Percentiles rank a stretch among this genome's conserved stretches.
phyloP scores from a whole-genome alignment of 2,797 vertebrate species.

The Oryzias sinensis region DNA sequence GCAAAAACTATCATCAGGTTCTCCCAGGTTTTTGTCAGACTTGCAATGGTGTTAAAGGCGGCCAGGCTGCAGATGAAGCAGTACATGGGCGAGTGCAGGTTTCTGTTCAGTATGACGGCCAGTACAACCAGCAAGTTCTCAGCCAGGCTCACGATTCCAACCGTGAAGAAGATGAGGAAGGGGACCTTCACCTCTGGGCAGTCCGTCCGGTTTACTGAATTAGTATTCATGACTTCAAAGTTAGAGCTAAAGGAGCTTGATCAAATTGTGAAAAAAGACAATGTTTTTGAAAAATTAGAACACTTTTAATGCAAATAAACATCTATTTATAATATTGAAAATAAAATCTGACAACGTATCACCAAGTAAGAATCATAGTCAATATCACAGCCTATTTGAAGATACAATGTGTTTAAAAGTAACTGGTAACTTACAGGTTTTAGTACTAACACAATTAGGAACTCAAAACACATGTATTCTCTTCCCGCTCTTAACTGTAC shows the following conservation, averaged over 20 bases:
- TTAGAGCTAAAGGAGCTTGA: neutral
- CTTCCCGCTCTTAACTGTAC: too few species aligned
- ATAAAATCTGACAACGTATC: too few species aligned
- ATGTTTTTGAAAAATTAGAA: neutral
- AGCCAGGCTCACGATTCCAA: conserved; percentile 82
- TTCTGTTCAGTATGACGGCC: conserved; percentile 87
- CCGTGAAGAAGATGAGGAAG: conserved; percentile 83
- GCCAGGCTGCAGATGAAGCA: conserved; percentile 95
- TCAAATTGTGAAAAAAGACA: neutral
- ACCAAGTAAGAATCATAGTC: too few species aligned
- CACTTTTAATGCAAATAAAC: neutral
- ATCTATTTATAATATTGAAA: too few species aligned
- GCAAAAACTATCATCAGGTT: conserved; percentile 85
- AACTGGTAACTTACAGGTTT: too few species aligned
- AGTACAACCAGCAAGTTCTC: conserved; percentile 91
- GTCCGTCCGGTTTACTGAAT: conserved; percentile 67
- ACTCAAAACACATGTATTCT: too few species aligned
- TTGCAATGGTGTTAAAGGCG: conserved; percentile 90
- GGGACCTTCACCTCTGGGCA: conserved; percentile 85
- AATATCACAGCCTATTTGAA: too few species aligned
- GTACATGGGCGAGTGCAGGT: conserved; percentile 94
- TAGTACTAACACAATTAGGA: too few species aligned
- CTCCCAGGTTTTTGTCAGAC: conserved; percentile 89
- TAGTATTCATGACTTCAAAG: conserved; percentile 34
- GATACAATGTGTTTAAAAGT: too few species aligned